Evolutionary conservation across 1,140 invertebrate species (phyloP).

Genomic region (Drosophila pseudoobscura): DNA sequence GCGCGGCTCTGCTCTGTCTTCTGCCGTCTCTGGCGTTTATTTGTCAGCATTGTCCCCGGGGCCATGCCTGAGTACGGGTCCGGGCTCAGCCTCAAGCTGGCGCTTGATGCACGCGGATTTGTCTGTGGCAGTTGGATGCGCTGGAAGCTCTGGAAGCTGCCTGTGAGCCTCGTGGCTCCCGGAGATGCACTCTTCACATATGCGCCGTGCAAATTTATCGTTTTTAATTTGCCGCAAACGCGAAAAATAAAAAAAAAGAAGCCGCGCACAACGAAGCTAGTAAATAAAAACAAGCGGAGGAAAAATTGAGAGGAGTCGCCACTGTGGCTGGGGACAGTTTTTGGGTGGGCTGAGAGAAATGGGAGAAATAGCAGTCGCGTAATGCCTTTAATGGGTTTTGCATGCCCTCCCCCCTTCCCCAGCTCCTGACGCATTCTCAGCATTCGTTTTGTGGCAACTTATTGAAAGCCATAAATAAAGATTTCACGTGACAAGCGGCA

Average conservation of each 20-base stretch:
- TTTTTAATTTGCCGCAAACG: constrained; percentile 81
- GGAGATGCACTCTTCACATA: constrained; percentile 51
- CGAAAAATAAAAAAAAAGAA: constrained; percentile 32
- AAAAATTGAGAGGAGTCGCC: constrained; percentile 22
- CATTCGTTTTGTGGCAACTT: constrained; percentile 64
- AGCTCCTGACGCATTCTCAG: constrained; percentile 16
- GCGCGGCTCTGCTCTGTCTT: constrained; percentile 9
- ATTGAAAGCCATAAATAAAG: constrained; percentile 83
- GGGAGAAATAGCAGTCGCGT: constrained; percentile 41
- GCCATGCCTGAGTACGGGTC: constrained; percentile 9
- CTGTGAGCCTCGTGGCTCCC: constrained; percentile 10
- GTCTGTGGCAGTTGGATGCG: constrained; percentile 51
- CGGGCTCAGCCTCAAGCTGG: constrained; percentile 33
- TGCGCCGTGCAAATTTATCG: constrained; percentile 75
- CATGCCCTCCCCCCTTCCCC: constrained; percentile 11
- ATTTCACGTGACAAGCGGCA: constrained; percentile 57
- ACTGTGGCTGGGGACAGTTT: background rate
- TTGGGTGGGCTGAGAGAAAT: constrained; percentile 60
- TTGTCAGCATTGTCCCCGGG: constrained; percentile 27
- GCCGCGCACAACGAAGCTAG: constrained; percentile 26
- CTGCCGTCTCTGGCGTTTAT: constrained; percentile 27
- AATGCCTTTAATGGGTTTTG: constrained; percentile 80
- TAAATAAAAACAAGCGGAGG: constrained; percentile 42
- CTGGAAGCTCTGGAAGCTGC: constrained; percentile 2
- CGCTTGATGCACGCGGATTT: constrained; percentile 70